Conservation (phyloP, 64 coral and sea anemone species). For the Platygyra sinensis region DNA sequence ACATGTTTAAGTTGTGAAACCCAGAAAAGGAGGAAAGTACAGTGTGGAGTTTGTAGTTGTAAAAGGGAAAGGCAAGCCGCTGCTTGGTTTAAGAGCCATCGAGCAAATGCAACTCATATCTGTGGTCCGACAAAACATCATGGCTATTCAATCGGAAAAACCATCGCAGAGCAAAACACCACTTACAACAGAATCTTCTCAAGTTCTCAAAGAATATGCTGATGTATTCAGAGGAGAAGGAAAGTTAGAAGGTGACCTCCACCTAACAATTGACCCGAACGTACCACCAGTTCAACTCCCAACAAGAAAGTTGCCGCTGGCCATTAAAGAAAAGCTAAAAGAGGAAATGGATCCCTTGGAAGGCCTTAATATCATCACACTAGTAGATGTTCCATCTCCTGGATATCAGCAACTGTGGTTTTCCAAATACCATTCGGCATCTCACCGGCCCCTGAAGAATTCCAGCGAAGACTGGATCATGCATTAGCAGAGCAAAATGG, state of each 20-base stretch:
- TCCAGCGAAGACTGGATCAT: conserved; percentile 42
- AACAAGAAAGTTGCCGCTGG: conserved; percentile 46
- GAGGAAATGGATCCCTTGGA: conserved; percentile 36
- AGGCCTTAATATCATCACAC: conserved; percentile 25
- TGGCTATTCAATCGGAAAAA: no score
- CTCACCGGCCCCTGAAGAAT: no score
- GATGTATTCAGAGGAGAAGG: conserved; percentile 51
- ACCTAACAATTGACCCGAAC: conserved; percentile 33
- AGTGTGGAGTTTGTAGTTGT: conserved; percentile 64
- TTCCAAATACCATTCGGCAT: no score
- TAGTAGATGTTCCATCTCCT: conserved; percentile 57
- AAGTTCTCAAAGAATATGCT: conserved; percentile 11
- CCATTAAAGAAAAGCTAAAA: conserved; percentile 59
- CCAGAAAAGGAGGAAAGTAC: conserved; percentile 57
- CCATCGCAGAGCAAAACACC: no score
- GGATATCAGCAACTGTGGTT: conserved; percentile 36
- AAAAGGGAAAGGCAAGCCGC: conserved; percentile 23
- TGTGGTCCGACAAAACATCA: no score
- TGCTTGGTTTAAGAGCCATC: conserved; percentile 41
- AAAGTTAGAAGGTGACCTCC: conserved; percentile 50
- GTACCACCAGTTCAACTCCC: conserved; percentile 46
- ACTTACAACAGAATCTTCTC: neutral
- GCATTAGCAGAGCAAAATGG: conserved; percentile 34
- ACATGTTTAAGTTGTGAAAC: conserved; percentile 45
- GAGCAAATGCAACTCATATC: conserved; percentile 47